These are phyloP conservation scores for Heloderma charlesbogerti DNA, from an alignment of 2,113 vertebrate genomes.

Conservation along the genomic window DNA sequence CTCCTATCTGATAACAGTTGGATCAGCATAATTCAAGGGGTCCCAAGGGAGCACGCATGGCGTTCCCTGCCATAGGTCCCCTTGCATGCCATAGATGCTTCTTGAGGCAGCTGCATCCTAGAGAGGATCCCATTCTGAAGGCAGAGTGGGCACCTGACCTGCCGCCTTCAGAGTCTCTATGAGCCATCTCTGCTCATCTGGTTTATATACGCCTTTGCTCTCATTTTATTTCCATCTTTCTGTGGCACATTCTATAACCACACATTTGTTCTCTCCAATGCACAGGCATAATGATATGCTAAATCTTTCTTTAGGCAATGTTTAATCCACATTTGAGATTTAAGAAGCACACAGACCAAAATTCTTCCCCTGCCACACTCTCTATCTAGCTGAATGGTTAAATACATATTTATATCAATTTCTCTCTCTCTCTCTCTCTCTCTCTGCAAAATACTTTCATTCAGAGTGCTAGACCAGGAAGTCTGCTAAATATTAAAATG, in stretches of 20 bases:
- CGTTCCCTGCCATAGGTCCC: no score
- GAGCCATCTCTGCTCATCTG: neutral
- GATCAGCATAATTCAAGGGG: neutral
- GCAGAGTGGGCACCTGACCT: neutral
- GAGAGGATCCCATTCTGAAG: neutral
- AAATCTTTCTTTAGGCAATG: constrained; percentile 29
- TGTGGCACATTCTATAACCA: neutral
- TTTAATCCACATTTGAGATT: constrained; percentile 38
- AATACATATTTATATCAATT: constrained; percentile 36
- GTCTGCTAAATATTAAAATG: constrained; percentile 22
- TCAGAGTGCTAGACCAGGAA: neutral
- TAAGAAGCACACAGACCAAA: constrained; percentile 2
- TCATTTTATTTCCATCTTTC: neutral
- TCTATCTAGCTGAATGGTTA: constrained; percentile 21
- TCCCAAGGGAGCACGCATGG: neutral
- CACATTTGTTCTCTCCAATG: neutral
- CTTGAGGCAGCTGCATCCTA: neutral
- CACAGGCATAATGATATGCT: constrained; percentile 21
- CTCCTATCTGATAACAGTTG: no score
- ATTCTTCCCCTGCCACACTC: neutral
- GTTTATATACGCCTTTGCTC: no score
- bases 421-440: neutral
- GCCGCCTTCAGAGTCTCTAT: neutral
- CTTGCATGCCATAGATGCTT: neutral
- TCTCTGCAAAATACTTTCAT: constrained; percentile 5